Evolutionary conservation across 1,140 invertebrate genomes (phyloP), one percentile per base, ranked within the genome.

Genomic region (Drosophila bocqueti): DNA sequence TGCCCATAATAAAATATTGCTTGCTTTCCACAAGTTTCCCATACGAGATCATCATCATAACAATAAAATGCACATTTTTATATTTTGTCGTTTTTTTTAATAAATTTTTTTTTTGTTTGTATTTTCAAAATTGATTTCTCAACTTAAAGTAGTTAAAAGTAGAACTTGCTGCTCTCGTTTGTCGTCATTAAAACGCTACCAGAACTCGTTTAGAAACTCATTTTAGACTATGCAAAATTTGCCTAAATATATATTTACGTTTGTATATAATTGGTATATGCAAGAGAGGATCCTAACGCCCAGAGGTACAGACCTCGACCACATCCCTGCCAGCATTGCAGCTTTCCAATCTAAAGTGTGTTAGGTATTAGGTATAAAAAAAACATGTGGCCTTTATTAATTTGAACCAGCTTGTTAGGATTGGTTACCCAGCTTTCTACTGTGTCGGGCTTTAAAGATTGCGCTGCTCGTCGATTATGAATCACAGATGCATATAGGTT

Each of bases 391-490:
- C 43, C 60, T 43, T 77, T 68, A 71, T 77, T 86, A n/a, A 50
- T 45, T 49, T 47, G 46, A 49, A 61, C 52, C 60, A 49, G 66
- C 61, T 36, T 29, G 61, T 55, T 57, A 54, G 47, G 59, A 61
- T 29, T 29, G 18, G 18, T 46, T 38, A 38, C 49, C 79, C 52
- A 60, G 67, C 68, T 71, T 55, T 68, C 74, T 90, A 66, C 59
- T 76, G 67, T 60, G 55, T 67, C 54, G 42, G 77, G 77, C 63
- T 86, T 46, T 54, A 60, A 55, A 71, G 64, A 54, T 62, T 77
- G 68, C 75, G 83, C 84, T 89, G 77, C 65, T 87, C 62, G 81
- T 83, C 83, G 65, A 62, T 78, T 67, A 54, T 79, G 84, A 87
- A 89, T 87, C 83, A 87, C 83, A 87, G 84, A 63, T 79, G 80